Evolutionary conservation across 2,888 invertebrate species (phyloP), one percentile per base, ranked within the genome.

Genomic region (Macrosiphum euphorbiae): DNA sequence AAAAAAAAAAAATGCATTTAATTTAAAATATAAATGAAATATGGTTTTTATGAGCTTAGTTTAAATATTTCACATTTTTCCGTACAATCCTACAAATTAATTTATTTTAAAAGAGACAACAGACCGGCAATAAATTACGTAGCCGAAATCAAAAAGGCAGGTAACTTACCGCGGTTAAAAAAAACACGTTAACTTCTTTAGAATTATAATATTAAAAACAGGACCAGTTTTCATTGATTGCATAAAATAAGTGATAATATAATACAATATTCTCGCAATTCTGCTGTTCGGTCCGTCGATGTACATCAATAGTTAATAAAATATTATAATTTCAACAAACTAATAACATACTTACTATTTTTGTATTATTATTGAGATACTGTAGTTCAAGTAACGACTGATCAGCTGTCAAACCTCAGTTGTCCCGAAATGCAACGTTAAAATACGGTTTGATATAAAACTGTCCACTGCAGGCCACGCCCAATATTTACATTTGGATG

Each of bases 51-150:
- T 3, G 58, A 61, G 89, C 47, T 89, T n/a, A 58, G 44, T 61
- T 61, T 28, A 89, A 47, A 89, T 61, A 47, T 28, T 89, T 89
- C 20, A 41, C 88, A 88, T 88, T 88, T 88, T 86, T 55, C 26
- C 88, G 1, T 61, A n/a, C 28, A 3, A 47, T 89, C 47, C 8
- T 61, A 88, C 26, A 44, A 89, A 61, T 61, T 89, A 47, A 61
- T 89, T 61, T 61, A 61, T 89, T 89, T 47, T 61, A 28, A 52
- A 44, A 35, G 61, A 89, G 1, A 44, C 16, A 13, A 61, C 61
- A 0, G 28, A 20, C 47, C 4, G 4, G 58, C 1, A 44, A 89
- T 89, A 61, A 61, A 89, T 89, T 61, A 61, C n/a, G 44, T 47
- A n/a, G n/a, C 28, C 24, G 20, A 47, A 61, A 89, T 89, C 61